A percentile compares a stretch with the other conserved stretches of the same genome.
phyloP scores from a whole-genome alignment of 2,888 invertebrate species.

The Cheilosia vulpina region DNA sequence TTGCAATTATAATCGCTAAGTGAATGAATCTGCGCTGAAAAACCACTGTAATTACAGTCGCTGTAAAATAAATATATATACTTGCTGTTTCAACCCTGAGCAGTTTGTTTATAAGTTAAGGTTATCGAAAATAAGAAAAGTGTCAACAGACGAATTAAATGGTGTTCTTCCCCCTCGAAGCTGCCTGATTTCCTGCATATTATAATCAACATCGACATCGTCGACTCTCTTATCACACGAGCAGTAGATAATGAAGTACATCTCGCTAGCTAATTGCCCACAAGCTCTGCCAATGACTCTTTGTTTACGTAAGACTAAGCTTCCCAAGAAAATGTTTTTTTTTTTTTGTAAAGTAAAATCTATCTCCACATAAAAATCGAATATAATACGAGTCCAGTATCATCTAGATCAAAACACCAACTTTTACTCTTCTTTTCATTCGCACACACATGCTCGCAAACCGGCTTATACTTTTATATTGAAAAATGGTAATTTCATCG shows the following conservation, averaged over 20 bases:
- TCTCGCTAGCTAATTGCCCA: slow-evolving; percentile 20
- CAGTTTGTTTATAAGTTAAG: slow-evolving; percentile 32
- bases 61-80: neutral
- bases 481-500: slow-evolving; percentile 33
- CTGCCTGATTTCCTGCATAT: neutral
- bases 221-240: neutral
- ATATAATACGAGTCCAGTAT: neutral
- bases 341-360: too few relatives aligned
- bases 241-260: slow-evolving; percentile 26
- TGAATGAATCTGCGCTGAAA: neutral
- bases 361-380: neutral
- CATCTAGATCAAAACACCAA: slow-evolving; percentile 40
- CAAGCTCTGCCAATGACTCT: slow-evolving; percentile 26
- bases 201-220: neutral
- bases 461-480: slow-evolving; percentile 19
- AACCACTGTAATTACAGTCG: neutral
- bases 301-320: slow-evolving; percentile 14
- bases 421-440: slow-evolving; percentile 12
- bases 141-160: slow-evolving; percentile 56
- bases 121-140: slow-evolving; percentile 46
- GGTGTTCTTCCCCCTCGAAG: neutral
- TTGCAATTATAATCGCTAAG: neutral
- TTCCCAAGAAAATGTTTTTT: neutral
- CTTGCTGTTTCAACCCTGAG: slow-evolving; percentile 45
- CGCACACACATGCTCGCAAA: neutral